phyloP scores from a whole-genome alignment of 2,888 invertebrate species.

The Seira ritae region DNA sequence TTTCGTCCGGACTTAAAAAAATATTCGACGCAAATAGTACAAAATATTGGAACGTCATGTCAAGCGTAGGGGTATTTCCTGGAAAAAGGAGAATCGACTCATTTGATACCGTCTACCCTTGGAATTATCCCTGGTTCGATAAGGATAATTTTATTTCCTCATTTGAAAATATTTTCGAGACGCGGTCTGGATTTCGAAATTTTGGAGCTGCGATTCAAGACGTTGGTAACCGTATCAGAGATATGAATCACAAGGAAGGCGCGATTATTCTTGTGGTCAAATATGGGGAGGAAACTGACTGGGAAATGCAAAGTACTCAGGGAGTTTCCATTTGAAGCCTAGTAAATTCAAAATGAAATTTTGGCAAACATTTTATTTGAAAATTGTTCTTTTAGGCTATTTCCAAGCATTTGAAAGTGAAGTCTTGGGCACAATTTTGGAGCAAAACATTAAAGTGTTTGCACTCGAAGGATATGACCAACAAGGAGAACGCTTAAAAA shows the following conservation, averaged over 20 bases:
- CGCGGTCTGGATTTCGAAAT: conserved; percentile 36
- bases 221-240: conserved; percentile 33
- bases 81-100: neutral
- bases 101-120: conserved; percentile 20
- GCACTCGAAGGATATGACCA: conserved; percentile 28
- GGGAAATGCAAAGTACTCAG: neutral
- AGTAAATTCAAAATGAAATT: no score
- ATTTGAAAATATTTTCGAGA: neutral
- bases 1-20: neutral
- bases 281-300: conserved; percentile 29
- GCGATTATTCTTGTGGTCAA: conserved; percentile 55
- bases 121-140: conserved; percentile 30
- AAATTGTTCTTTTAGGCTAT: neutral
- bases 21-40: conserved; percentile 6
- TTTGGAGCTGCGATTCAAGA: conserved; percentile 61
- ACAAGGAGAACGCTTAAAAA: neutral
- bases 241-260: conserved; percentile 34
- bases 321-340: no score
- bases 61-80: conserved; percentile 3
- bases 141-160: neutral
- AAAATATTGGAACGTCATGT: conserved; percentile 28
- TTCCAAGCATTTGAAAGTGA: conserved; percentile 29
- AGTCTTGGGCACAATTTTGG: conserved; percentile 23
- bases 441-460: conserved; percentile 29
- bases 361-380: neutral